Conservation (phyloP, 2,797 vertebrate species). For the Australoheros facetus region DNA sequence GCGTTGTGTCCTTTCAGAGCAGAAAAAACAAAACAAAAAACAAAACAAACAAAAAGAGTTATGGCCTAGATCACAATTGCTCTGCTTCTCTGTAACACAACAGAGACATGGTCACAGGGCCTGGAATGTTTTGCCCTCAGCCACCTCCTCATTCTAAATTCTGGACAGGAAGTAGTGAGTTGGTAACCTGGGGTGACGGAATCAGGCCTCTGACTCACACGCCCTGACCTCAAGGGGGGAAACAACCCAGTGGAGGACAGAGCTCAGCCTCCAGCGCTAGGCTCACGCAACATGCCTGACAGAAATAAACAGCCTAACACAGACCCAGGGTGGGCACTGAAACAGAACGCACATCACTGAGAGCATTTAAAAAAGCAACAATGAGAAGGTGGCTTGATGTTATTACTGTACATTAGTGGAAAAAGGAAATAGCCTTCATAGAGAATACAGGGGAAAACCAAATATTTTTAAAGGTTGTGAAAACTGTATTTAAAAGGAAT, state of each 20-base stretch:
- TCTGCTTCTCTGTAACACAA: constrained; percentile 16
- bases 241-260: constrained; percentile 72
- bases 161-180: constrained; percentile 73
- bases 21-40: not conserved
- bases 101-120: constrained; percentile 34
- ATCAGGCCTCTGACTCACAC: constrained; percentile 81
- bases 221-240: constrained; percentile 67
- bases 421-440: constrained; percentile 2
- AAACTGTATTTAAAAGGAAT: constrained; percentile 8
- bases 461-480: constrained; percentile 4
- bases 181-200: constrained; percentile 79
- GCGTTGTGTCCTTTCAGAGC: constrained; percentile 26
- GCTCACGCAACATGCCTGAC: constrained; percentile 65
- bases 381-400: constrained; percentile 10
- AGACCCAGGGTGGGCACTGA: constrained; percentile 40
- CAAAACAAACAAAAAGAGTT: constrained; percentile 14
- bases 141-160: constrained; percentile 69
- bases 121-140: constrained; percentile 60
- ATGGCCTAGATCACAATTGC: constrained; percentile 37
- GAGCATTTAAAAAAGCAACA: constrained; percentile 25
- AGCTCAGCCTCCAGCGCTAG: constrained; percentile 55
- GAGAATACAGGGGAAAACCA: not conserved
- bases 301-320: constrained; percentile 63
- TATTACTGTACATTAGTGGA: constrained; percentile 10
- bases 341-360: constrained; percentile 64